These are phyloP conservation scores for Idris sp. DNA, from an alignment of 1,140 invertebrate species.

Conservation along the genomic window DNA sequence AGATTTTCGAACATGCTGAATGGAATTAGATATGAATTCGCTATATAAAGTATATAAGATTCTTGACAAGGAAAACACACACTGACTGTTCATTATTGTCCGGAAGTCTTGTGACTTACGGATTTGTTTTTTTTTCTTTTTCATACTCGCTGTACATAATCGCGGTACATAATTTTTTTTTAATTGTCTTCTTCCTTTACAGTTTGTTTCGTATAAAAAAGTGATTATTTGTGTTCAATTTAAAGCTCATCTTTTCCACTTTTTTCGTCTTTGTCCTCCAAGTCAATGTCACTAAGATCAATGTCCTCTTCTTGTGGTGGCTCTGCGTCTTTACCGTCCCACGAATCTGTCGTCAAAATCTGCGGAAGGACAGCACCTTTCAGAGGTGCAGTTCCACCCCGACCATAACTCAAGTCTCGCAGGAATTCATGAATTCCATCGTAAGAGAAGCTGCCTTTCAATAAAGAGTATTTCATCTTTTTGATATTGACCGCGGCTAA, in stretches of 20 bases:
- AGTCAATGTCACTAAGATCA: constrained; percentile 92
- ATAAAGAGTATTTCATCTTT: constrained; percentile 97
- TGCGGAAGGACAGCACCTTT: constrained; percentile 90
- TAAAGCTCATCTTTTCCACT: constrained; percentile 89
- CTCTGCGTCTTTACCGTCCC: constrained; percentile 98
- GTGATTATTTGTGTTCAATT: constrained; percentile 64
- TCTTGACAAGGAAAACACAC: constrained; percentile 60
- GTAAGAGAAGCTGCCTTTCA: constrained; percentile 96
- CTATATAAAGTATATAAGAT: constrained; percentile 52
- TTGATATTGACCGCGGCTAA: constrained; percentile 97
- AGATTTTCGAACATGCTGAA: constrained; percentile 41
- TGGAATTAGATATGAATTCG: constrained; percentile 52
- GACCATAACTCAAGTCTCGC: constrained; percentile 95
- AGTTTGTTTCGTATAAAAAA: constrained; percentile 20
- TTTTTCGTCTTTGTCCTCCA: constrained; percentile 90
- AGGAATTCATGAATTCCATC: constrained; percentile 97
- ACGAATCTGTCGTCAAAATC: constrained; percentile 85
- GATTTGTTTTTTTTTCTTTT: too few species aligned
- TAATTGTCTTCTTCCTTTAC: not conserved
- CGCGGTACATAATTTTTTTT: constrained; percentile 5
- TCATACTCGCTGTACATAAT: constrained; percentile 3
- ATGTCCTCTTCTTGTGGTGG: constrained; percentile 94
- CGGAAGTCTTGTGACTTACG: constrained; percentile 19
- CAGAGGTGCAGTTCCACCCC: constrained; percentile 94
- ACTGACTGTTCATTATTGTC: constrained; percentile 42